These are phyloP conservation scores for Megaleporinus macrocephalus DNA, from an alignment of 2,113 vertebrate genomes.

Conservation along the genomic window DNA sequence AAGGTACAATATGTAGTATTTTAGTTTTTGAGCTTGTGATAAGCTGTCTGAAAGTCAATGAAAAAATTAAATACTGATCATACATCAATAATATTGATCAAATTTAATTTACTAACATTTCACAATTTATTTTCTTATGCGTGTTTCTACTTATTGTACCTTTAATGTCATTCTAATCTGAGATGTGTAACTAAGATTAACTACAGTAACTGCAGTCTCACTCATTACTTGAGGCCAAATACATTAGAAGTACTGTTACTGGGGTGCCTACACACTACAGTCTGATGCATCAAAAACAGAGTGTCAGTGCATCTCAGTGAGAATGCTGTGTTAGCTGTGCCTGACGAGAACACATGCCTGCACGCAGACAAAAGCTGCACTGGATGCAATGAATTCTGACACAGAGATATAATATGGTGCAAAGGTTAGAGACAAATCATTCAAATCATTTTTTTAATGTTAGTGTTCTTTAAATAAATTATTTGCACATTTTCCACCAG, in stretches of 20 bases:
- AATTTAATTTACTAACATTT: too few species aligned
- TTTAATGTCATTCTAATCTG: conserved; percentile 20
- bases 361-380: neutral
- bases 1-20: conserved; percentile 27
- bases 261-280: neutral
- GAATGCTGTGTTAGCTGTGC: neutral
- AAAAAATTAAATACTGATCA: too few species aligned
- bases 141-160: conserved; percentile 2
- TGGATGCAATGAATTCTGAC: too few species aligned
- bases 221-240: neutral
- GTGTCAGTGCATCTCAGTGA: neutral
- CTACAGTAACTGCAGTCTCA: conserved; percentile 22
- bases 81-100: too few species aligned
- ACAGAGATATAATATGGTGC: too few species aligned
- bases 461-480: too few species aligned
- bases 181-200: neutral
- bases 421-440: too few species aligned
- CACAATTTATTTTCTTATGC: too few species aligned
- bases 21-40: neutral
- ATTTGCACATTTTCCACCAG: too few species aligned
- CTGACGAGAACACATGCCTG: too few species aligned
- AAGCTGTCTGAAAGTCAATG: neutral
- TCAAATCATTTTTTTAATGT: too few species aligned
- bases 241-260: neutral
- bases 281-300: neutral